Conservation (phyloP, 1,140 invertebrate genomes). For the Scaptodrosophila lebanonensis region DNA sequence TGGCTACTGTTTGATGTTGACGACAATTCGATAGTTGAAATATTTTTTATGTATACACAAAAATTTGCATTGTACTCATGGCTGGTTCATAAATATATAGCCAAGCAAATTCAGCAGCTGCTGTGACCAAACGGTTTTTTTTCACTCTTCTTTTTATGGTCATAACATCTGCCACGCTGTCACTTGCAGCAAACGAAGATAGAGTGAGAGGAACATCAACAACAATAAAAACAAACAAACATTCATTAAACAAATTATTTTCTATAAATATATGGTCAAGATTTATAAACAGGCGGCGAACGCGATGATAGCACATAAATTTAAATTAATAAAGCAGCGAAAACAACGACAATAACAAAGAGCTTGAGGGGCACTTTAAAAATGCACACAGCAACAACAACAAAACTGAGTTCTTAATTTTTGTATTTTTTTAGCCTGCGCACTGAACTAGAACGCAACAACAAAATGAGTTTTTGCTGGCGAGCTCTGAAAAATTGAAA, state of each 20-base stretch:
- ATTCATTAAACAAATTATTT: conserved; percentile 34
- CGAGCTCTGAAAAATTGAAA: too few relatives aligned
- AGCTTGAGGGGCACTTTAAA: conserved; percentile 35
- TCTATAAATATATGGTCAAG: too few relatives aligned
- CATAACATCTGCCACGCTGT: too few relatives aligned
- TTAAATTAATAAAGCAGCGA: conserved; percentile 22
- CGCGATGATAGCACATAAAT: conserved; percentile 29
- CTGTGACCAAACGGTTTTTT: too few relatives aligned
- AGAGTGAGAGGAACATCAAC: too few relatives aligned
- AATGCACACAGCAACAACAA: conserved; percentile 26
- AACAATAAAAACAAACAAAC: conserved; percentile 13
- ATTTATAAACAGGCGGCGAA: conserved; percentile 19
- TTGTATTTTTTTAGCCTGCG: conserved; percentile 12
- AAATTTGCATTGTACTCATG: conserved; percentile 49
- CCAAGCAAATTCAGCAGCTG: too few relatives aligned
- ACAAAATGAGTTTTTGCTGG: conserved; percentile 1
- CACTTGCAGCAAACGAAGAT: too few relatives aligned
- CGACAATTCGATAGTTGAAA: background rate
- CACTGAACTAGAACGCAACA: conserved; percentile 53
- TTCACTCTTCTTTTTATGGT: too few relatives aligned
- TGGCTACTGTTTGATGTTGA: conserved; percentile 51
- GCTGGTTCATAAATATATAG: too few relatives aligned
- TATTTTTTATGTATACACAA: conserved; percentile 1
- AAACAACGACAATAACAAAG: conserved; percentile 19
- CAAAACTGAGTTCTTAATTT: conserved; percentile 14